A percentile compares a stretch with the other conserved stretches of the same genome.
These are phyloP conservation scores for Spodoptera exigua DNA, from an alignment of 2,888 invertebrate genomes.

Conservation along the genomic window DNA sequence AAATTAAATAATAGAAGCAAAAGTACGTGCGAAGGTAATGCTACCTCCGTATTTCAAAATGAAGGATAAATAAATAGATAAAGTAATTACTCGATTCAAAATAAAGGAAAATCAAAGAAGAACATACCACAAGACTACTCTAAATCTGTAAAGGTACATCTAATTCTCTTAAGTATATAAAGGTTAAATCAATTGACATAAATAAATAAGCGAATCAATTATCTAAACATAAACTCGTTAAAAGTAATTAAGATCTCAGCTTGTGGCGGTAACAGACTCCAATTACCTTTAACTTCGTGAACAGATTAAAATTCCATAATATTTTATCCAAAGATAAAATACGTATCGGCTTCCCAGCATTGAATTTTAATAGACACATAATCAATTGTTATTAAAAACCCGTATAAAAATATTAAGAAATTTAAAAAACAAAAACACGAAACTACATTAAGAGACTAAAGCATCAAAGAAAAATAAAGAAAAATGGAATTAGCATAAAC, in stretches of 20 bases:
- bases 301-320: conserved; percentile 12
- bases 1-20: too few species aligned
- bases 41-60: too few species aligned
- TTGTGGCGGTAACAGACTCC: conserved; percentile 14
- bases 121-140: too few species aligned
- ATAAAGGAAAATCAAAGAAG: not conserved
- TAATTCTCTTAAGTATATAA: not conserved
- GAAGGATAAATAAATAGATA: too few species aligned
- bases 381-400: conserved; percentile 25
- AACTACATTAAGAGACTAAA: conserved; percentile 60
- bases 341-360: conserved; percentile 1
- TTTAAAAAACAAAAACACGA: conserved; percentile 45
- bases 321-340: conserved; percentile 10
- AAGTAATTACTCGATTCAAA: too few species aligned
- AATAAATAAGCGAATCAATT: not conserved
- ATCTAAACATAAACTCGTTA: conserved; percentile 8
- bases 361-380: conserved; percentile 36
- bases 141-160: not conserved
- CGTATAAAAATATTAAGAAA: conserved; percentile 28
- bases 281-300: conserved; percentile 19
- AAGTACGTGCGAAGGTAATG: too few species aligned
- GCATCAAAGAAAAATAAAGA: conserved; percentile 54
- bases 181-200: not conserved
- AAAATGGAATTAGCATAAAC: conserved; percentile 71
- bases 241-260: conserved; percentile 11